Conservation (phyloP, 2,888 invertebrate species). For the Cinara cedri region DNA sequence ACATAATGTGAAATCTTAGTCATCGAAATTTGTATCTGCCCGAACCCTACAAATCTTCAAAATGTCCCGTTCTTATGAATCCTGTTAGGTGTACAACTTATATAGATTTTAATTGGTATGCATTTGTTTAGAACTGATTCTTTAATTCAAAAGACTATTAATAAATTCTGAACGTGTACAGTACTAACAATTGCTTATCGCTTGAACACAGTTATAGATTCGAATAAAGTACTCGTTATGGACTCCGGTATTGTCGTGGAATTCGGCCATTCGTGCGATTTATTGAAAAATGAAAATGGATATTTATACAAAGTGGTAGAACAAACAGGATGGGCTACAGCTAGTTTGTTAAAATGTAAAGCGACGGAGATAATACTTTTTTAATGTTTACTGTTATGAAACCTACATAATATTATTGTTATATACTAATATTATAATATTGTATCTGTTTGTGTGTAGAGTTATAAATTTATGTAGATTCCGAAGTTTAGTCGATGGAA, state of each 20-base stretch:
- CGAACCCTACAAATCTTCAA: no score
- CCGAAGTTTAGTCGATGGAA: no score
- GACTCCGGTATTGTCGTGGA: conserved; percentile 79
- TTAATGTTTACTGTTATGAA: no score
- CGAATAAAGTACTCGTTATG: conserved; percentile 87
- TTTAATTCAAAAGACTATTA: conserved; percentile 82
- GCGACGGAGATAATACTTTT: conserved; percentile 63
- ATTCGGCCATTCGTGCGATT: conserved; percentile 73
- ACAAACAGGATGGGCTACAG: conserved; percentile 71
- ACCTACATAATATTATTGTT: no score
- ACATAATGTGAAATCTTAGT: no score
- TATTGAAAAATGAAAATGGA: conserved; percentile 70
- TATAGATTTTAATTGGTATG: no score
- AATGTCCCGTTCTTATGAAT: no score
- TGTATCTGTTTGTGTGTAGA: no score
- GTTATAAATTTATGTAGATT: no score
- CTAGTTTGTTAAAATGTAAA: conserved; percentile 65
- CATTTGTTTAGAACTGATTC: conserved; percentile 73
- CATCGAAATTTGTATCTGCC: no score
- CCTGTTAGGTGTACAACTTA: no score
- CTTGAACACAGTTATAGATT: conserved; percentile 91
- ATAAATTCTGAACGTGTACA: conserved; percentile 80
- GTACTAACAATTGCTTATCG: conserved; percentile 91
- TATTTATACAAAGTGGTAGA: conserved; percentile 74
- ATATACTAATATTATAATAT: no score